Conservation (phyloP, 2,888 invertebrate species). For the Drosophila stalkeri region DNA sequence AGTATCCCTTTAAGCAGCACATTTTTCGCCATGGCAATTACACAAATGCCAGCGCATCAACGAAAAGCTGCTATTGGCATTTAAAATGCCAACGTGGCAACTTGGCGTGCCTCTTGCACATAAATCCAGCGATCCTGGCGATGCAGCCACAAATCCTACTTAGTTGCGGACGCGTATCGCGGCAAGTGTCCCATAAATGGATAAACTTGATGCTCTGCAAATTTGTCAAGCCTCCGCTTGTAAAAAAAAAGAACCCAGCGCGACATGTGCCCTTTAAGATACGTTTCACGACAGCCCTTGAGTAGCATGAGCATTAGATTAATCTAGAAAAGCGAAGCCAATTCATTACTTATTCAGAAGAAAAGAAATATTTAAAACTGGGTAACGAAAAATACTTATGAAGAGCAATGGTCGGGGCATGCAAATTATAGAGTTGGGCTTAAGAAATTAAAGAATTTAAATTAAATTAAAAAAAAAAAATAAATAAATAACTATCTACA, state of each 20-base stretch:
- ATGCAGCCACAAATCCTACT: constrained; percentile 34
- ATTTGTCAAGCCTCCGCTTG: constrained; percentile 55
- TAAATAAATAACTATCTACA: no score
- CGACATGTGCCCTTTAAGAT: constrained; percentile 4
- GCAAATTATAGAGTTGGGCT: neutral
- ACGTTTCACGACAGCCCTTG: neutral
- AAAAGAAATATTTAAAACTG: neutral
- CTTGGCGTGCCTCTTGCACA: constrained; percentile 66
- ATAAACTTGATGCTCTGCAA: constrained; percentile 36
- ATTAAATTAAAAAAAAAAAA: no score
- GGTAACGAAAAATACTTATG: neutral
- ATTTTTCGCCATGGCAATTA: constrained; percentile 63
- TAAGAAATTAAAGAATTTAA: no score
- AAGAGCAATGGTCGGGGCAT: neutral
- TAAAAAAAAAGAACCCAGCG: constrained; percentile 1
- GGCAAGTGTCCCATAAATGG: constrained; percentile 44
- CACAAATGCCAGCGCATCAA: constrained; percentile 71
- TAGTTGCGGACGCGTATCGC: constrained; percentile 10
- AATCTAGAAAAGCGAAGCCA: constrained; percentile 6
- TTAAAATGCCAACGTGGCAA: constrained; percentile 60
- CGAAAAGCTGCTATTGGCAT: constrained; percentile 69
- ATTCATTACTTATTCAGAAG: neutral
- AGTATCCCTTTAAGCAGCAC: constrained; percentile 43
- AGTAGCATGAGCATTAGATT: constrained; percentile 16
- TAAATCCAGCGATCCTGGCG: constrained; percentile 68